Conservation (phyloP, 2,797 vertebrate genomes). For the Phaenicophaeus curvirostris region DNA sequence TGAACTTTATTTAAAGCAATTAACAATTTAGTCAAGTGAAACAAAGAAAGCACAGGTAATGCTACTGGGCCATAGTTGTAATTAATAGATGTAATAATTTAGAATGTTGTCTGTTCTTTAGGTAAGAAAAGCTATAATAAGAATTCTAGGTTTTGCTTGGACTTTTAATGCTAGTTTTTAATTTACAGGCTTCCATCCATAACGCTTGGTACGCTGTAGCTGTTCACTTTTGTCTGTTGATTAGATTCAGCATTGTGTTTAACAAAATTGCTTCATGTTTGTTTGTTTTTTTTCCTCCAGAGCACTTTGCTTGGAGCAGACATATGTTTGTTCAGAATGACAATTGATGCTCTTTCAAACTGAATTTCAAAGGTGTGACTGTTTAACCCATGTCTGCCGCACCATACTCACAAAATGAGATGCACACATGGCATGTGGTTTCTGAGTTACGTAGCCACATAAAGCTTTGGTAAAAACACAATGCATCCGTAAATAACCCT, state of each 20-base stretch:
- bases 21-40: background rate
- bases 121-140: background rate
- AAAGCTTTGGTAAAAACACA: background rate
- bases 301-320: conserved; percentile 69
- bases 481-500: background rate
- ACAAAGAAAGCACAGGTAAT: background rate
- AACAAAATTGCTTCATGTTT: conserved; percentile 54
- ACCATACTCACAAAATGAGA: background rate
- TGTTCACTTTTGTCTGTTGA: conserved; percentile 3
- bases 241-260: conserved; percentile 10
- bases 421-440: conserved; percentile 10
- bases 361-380: conserved; percentile 60
- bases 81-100: background rate
- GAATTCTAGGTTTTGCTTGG: background rate
- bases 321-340: conserved; percentile 62
- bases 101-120: background rate
- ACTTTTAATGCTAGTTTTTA: background rate
- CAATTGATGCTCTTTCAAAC: conserved; percentile 63
- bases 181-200: conserved; percentile 2
- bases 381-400: background rate
- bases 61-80: background rate
- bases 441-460: background rate
- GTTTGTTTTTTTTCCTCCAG: conserved; percentile 56
- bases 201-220: background rate
- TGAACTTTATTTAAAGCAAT: background rate